Percentiles rank a stretch among this genome's conserved stretches.
These are phyloP conservation scores for Carassius carassius DNA, from an alignment of 2,113 vertebrate species.

Conservation along the genomic window DNA sequence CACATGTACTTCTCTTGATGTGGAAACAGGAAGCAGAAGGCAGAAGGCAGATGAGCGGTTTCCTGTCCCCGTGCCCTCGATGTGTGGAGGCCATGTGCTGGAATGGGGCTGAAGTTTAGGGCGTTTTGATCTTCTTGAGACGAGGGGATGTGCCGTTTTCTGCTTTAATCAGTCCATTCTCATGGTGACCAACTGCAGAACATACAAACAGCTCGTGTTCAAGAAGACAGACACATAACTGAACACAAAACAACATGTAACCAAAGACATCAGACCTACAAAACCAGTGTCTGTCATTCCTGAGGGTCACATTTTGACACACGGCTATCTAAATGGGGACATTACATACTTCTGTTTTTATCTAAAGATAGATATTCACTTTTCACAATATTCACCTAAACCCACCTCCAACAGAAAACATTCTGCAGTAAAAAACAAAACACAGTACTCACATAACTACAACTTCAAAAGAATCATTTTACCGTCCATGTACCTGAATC, in stretches of 20 bases:
- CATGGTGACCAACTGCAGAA: constrained; percentile 81
- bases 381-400: too few relatives aligned
- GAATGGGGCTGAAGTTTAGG: constrained; percentile 71
- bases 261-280: background rate
- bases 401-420: too few relatives aligned
- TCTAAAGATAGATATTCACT: too few relatives aligned
- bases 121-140: constrained; percentile 93
- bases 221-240: background rate
- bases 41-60: constrained; percentile 35
- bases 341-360: too few relatives aligned
- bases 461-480: too few relatives aligned
- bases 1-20: constrained; percentile 48
- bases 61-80: constrained; percentile 50
- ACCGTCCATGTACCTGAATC: constrained; percentile 80
- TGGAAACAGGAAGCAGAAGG: constrained; percentile 48
- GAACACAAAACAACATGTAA: background rate
- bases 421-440: too few relatives aligned
- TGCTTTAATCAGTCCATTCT: constrained; percentile 90
- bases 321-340: background rate
- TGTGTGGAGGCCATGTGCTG: constrained; percentile 47
- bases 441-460: too few relatives aligned
- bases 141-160: constrained; percentile 92
- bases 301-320: background rate
- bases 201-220: constrained; percentile 13
- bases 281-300: background rate